A percentile compares a stretch with the other conserved stretches of the same genome.
phyloP scores from a whole-genome alignment of 2,888 invertebrate genomes.

The Orchesellides sinensis region DNA sequence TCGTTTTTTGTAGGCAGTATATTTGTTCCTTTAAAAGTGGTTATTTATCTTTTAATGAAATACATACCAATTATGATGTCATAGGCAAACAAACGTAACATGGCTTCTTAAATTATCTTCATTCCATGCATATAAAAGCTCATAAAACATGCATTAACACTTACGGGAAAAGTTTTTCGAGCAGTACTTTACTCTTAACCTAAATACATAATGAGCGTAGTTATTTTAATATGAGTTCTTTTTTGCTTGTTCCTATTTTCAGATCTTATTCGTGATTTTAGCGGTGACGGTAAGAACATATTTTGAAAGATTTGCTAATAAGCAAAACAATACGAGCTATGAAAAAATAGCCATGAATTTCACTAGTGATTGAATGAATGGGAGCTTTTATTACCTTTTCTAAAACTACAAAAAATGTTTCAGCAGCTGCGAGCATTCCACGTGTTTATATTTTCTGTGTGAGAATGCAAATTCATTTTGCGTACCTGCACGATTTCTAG shows the following conservation, averaged over 20 bases:
- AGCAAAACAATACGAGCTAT: conserved; percentile 5
- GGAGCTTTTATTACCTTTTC: conserved; percentile 20
- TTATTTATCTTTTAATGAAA: no score
- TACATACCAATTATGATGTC: no score
- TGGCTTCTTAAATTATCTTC: neutral
- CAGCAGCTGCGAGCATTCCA: neutral
- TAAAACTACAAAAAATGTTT: neutral
- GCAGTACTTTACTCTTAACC: no score
- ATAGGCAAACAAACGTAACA: no score
- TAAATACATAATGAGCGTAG: no score
- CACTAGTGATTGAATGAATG: conserved; percentile 61
- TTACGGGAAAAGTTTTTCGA: no score
- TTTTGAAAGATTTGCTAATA: conserved; percentile 46
- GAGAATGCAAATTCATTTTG: neutral
- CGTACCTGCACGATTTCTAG: neutral
- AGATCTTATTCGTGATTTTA: conserved; percentile 74
- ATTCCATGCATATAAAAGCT: no score
- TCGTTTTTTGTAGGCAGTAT: no score
- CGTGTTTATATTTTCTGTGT: neutral
- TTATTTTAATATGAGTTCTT: conserved; percentile 48
- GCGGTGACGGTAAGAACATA: conserved; percentile 72
- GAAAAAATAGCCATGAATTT: no score
- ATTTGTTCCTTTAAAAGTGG: no score
- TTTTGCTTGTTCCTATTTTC: conserved; percentile 68
- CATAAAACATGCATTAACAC: no score